A percentile compares a stretch with the other conserved stretches of the same genome.
Conservation (phyloP, 2,797 vertebrate species). For the Labeo calbasu region DNA sequence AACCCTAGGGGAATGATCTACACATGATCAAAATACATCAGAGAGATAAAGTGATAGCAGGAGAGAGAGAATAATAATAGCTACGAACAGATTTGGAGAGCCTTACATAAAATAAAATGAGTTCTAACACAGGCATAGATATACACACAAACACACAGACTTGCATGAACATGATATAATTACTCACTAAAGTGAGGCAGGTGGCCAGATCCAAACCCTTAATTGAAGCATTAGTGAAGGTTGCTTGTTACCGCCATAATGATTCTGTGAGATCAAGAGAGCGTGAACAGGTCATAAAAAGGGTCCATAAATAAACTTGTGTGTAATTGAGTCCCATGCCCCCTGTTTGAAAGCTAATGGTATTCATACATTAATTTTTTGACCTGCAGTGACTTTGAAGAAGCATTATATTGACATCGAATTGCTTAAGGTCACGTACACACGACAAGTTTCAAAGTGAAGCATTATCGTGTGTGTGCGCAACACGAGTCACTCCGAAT, state of each 20-base stretch:
- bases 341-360: not conserved
- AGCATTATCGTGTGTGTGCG: not conserved
- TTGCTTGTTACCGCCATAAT: constrained; percentile 37
- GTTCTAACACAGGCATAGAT: not conserved
- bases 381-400: not conserved
- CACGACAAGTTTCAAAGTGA: not conserved
- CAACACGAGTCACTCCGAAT: not conserved
- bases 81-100: not conserved
- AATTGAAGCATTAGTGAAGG: constrained; percentile 50
- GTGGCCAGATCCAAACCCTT: constrained; percentile 32
- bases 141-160: not conserved
- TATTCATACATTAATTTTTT: not conserved
- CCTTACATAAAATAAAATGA: constrained; percentile 1
- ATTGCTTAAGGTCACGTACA: not conserved
- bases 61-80: not conserved
- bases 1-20: constrained; percentile 15
- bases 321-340: not conserved
- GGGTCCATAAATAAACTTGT: constrained; percentile 17
- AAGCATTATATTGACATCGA: not conserved
- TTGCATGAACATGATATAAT: not conserved
- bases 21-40: constrained; percentile 24
- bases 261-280: constrained; percentile 37
- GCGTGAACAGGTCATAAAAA: constrained; percentile 40
- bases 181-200: constrained; percentile 42
- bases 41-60: constrained; percentile 13